phyloP scores from a whole-genome alignment of 1,140 invertebrate genomes.

The Lordiphosa clarofinis region DNA sequence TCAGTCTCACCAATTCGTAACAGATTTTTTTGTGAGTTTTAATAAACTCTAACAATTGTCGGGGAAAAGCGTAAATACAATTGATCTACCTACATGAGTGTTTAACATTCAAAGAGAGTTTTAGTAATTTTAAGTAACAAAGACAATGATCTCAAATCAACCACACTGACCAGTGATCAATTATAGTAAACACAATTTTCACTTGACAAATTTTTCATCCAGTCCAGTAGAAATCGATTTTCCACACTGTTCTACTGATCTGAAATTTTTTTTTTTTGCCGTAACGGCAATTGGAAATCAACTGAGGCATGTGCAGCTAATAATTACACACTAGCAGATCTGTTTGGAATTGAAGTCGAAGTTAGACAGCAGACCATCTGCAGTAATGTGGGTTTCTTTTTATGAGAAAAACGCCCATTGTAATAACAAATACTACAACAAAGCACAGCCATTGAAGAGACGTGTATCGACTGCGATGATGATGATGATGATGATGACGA shows the following conservation, averaged over 20 bases:
- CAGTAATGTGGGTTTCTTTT: slow-evolving; percentile 54
- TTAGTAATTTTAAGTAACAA: too few relatives aligned
- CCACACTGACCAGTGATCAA: too few relatives aligned
- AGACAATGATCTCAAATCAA: too few relatives aligned
- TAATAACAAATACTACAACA: slow-evolving; percentile 33
- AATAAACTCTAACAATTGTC: too few relatives aligned
- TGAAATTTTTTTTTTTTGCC: slow-evolving; percentile 2
- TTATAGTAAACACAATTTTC: too few relatives aligned
- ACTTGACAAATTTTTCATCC: background rate
- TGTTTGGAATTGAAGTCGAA: slow-evolving; percentile 24
- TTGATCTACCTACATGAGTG: too few relatives aligned
- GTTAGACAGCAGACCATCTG: slow-evolving; percentile 44
- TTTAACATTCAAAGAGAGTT: too few relatives aligned
- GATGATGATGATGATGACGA: slow-evolving; percentile 2
- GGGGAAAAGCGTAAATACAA: too few relatives aligned
- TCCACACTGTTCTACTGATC: slow-evolving; percentile 20
- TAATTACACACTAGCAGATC: slow-evolving; percentile 57
- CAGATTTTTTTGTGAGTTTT: too few relatives aligned
- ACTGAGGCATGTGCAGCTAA: slow-evolving; percentile 61
- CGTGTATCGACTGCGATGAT: slow-evolving; percentile 8
- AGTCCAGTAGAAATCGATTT: slow-evolving; percentile 5
- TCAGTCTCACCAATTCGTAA: too few relatives aligned
- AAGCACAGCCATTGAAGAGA: slow-evolving; percentile 56
- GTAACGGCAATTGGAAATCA: slow-evolving; percentile 62
- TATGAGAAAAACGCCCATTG: slow-evolving; percentile 74